Percentiles rank a stretch among this genome's conserved stretches.
Evolutionary conservation across 2,113 vertebrate species (phyloP).

Genomic region (Caranx melampygus): DNA sequence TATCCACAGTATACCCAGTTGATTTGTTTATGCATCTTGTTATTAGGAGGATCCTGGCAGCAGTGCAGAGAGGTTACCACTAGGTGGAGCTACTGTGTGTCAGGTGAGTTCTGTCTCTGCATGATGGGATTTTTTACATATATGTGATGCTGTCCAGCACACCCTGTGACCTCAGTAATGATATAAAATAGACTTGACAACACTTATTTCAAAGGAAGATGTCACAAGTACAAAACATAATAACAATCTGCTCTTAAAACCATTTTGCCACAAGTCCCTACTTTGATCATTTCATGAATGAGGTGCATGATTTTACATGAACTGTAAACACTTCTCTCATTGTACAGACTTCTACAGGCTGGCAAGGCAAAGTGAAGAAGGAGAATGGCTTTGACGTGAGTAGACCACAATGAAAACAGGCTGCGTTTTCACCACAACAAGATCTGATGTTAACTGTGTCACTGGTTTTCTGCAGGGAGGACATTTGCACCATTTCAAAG

Average conservation of each 20-base stretch:
- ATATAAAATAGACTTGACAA: too few species aligned
- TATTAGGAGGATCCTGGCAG: neutral
- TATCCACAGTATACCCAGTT: neutral
- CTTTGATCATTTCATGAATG: neutral
- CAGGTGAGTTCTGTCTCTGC: neutral
- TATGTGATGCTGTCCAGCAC: too few species aligned
- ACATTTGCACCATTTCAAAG: neutral
- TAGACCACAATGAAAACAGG: neutral
- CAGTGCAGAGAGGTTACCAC: fast-evolving
- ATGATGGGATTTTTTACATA: too few species aligned
- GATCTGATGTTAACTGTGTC: neutral
- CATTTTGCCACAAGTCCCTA: too few species aligned
- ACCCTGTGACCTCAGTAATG: too few species aligned
- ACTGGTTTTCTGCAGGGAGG: neutral
- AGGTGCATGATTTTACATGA: neutral
- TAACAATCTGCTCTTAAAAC: too few species aligned
- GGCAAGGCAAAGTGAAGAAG: neutral
- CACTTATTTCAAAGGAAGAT: too few species aligned
- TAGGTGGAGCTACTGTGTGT: neutral
- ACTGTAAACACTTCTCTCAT: neutral
- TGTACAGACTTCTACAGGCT: fast-evolving
- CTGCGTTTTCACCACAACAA: neutral
- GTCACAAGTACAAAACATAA: too few species aligned
- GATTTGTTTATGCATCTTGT: neutral
- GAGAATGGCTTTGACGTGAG: neutral